These are phyloP conservation scores for Scopus umbretta DNA, from an alignment of 2,113 vertebrate genomes.

Conservation along the genomic window DNA sequence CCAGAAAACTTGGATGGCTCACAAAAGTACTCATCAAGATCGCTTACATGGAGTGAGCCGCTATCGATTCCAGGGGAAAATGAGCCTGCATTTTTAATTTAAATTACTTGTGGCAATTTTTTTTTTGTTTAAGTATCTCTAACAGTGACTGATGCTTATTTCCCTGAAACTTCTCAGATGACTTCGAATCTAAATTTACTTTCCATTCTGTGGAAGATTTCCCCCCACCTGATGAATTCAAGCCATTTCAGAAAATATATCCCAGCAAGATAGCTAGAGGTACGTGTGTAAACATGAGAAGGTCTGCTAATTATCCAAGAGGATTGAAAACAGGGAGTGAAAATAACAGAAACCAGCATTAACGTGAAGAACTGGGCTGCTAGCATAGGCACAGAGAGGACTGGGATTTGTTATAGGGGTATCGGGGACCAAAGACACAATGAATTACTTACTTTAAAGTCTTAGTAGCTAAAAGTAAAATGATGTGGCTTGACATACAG, in stretches of 20 bases:
- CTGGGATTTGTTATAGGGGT: background rate
- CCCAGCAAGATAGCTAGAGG: conserved; percentile 91
- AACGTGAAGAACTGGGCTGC: background rate
- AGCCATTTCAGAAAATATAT: conserved; percentile 87
- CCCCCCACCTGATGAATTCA: conserved; percentile 92
- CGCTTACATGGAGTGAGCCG: background rate
- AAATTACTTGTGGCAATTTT: background rate
- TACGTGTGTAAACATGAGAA: conserved; percentile 56
- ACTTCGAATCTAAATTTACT: conserved; percentile 97
- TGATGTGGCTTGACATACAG: background rate
- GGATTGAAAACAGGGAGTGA: background rate
- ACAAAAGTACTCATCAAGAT: background rate
- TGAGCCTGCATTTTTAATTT: background rate
- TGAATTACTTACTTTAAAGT: background rate
- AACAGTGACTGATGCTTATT: background rate
- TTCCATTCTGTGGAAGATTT: conserved; percentile 95
- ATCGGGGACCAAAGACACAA: background rate
- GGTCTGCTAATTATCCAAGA: background rate
- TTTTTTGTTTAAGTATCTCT: background rate
- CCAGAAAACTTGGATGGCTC: background rate
- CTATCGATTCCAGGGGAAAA: background rate
- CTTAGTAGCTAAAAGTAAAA: background rate
- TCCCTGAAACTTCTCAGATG: conserved; percentile 73
- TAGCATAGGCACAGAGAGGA: background rate
- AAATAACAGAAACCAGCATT: background rate